Conservation (phyloP, 2,888 invertebrate genomes). For the Argyresthia goedartella region DNA sequence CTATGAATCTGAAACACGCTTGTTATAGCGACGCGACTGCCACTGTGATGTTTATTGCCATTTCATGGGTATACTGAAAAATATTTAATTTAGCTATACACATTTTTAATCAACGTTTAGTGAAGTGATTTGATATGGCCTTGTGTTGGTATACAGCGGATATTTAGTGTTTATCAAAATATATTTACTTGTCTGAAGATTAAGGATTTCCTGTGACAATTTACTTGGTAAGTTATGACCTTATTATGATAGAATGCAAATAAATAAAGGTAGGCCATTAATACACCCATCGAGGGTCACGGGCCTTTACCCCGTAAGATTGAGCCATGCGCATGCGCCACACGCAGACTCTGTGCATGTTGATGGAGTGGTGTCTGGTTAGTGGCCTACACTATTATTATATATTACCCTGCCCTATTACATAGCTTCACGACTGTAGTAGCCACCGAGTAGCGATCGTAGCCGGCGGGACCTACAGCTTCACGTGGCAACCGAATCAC, state of each 20-base stretch:
- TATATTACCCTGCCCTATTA: too few relatives aligned
- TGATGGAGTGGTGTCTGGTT: too few relatives aligned
- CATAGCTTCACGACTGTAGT: too few relatives aligned
- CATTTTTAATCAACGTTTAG: constrained; percentile 31
- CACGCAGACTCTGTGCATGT: too few relatives aligned
- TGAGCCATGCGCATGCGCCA: too few relatives aligned
- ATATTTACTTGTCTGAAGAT: constrained; percentile 11
- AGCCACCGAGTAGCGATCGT: too few relatives aligned
- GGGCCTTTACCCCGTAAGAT: too few relatives aligned
- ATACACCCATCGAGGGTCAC: too few relatives aligned
- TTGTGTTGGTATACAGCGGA: constrained; percentile 26
- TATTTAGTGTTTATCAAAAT: constrained; percentile 17
- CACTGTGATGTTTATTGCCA: constrained; percentile 48
- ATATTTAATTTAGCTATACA: constrained; percentile 23
- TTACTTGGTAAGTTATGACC: constrained; percentile 8
- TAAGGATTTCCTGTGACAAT: constrained; percentile 18
- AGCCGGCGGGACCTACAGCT: too few relatives aligned
- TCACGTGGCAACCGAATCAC: too few relatives aligned
- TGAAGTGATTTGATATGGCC: constrained; percentile 48
- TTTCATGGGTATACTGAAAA: constrained; percentile 49
- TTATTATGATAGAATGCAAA: background rate
- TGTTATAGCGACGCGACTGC: constrained; percentile 55
- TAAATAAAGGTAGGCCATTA: too few relatives aligned
- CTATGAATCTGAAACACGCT: constrained; percentile 30
- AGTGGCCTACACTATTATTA: too few relatives aligned